These are phyloP conservation scores for Cryptophagus acutangulus DNA, from an alignment of 2,888 invertebrate genomes.

Conservation along the genomic window DNA sequence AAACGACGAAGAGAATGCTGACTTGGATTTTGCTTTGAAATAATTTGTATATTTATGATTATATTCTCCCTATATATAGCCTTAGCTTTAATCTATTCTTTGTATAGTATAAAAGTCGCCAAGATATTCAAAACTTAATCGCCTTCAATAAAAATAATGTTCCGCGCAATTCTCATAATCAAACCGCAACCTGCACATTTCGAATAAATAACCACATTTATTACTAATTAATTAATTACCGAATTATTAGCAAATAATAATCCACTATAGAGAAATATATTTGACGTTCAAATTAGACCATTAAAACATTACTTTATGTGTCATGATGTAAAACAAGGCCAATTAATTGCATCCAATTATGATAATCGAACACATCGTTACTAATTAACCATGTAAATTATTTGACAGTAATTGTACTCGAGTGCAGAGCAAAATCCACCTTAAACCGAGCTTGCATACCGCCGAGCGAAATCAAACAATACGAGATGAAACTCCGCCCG, in stretches of 20 bases:
- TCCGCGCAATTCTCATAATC: too few species aligned
- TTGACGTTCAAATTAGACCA: slow-evolving; percentile 30
- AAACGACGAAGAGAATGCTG: slow-evolving; percentile 6
- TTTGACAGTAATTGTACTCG: slow-evolving; percentile 43
- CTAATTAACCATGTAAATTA: slow-evolving; percentile 48
- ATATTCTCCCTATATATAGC: too few species aligned
- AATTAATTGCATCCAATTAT: slow-evolving; percentile 49
- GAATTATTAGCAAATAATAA: too few species aligned
- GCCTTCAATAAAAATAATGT: too few species aligned
- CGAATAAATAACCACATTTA: background rate
- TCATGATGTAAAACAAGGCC: slow-evolving; percentile 36
- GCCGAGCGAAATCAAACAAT: slow-evolving; percentile 24
- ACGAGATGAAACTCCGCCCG: slow-evolving; percentile 30
- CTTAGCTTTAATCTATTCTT: slow-evolving; percentile 19
- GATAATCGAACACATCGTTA: slow-evolving; percentile 49
- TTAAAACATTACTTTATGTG: slow-evolving; percentile 34
- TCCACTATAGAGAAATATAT: background rate
- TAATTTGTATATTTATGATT: slow-evolving; percentile 24
- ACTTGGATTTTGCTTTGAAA: slow-evolving; percentile 17
- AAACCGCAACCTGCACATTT: too few species aligned
- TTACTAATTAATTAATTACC: slow-evolving; percentile 7
- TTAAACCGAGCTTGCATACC: slow-evolving; percentile 24
- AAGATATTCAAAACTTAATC: slow-evolving; percentile 10
- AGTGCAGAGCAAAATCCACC: slow-evolving; percentile 20
- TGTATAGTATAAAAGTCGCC: slow-evolving; percentile 1